Percentiles rank a stretch among this genome's conserved stretches.
Evolutionary conservation across 2,888 invertebrate species (phyloP).

Genomic region (Mantis religiosa): DNA sequence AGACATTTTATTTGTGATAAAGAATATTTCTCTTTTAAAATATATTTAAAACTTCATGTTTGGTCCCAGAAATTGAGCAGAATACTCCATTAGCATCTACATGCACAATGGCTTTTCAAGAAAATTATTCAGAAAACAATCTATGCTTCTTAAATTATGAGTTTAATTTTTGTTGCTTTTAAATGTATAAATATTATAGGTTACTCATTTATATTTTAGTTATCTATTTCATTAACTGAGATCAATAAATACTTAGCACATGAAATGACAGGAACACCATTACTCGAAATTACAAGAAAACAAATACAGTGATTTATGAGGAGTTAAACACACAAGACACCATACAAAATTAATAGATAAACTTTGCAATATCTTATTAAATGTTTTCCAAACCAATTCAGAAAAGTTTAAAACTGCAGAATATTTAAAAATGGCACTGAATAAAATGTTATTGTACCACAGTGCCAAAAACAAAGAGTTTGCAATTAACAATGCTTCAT

Average conservation of each 20-base stretch:
- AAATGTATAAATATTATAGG: background rate
- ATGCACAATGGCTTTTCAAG: background rate
- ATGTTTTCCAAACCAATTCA: too few relatives aligned
- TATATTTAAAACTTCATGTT: background rate
- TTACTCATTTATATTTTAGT: background rate
- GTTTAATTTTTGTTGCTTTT: background rate
- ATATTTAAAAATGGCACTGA: too few relatives aligned
- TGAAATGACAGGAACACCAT: background rate
- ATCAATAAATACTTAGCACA: background rate
- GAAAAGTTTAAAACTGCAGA: too few relatives aligned
- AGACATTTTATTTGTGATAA: background rate
- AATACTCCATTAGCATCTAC: background rate
- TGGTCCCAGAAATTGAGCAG: slow-evolving; percentile 29
- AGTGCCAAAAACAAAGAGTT: too few relatives aligned
- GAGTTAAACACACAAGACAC: too few relatives aligned
- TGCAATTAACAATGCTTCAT: too few relatives aligned
- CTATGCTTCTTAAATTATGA: too few relatives aligned
- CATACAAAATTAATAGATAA: too few relatives aligned
- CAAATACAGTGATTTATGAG: background rate
- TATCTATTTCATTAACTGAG: background rate
- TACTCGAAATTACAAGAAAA: background rate
- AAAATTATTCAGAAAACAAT: background rate
- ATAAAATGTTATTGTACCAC: too few relatives aligned
- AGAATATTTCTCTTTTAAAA: background rate
- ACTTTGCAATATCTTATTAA: too few relatives aligned